Conservation (phyloP, 1,140 invertebrate species). For the Leptopilina clavipes region DNA sequence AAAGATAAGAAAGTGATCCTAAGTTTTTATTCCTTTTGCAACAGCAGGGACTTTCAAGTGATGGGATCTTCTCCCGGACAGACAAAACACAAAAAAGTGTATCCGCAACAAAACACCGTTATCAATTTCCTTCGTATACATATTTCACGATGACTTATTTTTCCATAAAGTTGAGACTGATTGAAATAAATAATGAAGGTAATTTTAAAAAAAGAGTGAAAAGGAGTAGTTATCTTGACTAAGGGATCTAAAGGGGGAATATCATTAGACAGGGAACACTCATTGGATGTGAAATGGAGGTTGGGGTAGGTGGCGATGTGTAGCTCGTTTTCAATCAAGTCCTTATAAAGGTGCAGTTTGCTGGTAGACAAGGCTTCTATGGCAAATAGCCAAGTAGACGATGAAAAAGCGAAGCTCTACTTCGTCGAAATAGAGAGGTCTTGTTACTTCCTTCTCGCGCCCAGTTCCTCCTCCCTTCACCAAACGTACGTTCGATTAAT, state of each 20-base stretch:
- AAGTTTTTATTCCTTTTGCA: conserved; percentile 28
- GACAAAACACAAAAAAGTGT: conserved; percentile 18
- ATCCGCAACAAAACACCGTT: background rate
- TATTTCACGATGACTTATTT: background rate
- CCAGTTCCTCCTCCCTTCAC: conserved; percentile 16
- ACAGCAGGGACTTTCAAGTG: background rate
- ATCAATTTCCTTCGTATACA: conserved; percentile 17
- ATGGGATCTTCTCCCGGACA: background rate
- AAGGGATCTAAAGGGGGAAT: conserved; percentile 48
- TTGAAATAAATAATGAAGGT: conserved; percentile 29
- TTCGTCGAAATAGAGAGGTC: conserved; percentile 33
- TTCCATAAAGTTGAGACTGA: conserved; percentile 2
- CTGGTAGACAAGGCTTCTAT: conserved; percentile 52
- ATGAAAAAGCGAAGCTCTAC: conserved; percentile 43
- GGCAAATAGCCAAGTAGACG: conserved; percentile 45
- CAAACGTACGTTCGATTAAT: conserved; percentile 11
- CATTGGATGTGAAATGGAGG: conserved; percentile 36
- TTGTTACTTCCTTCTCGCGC: conserved; percentile 31
- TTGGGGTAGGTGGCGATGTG: conserved; percentile 40
- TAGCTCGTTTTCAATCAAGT: conserved; percentile 62
- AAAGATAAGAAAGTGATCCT: conserved; percentile 26
- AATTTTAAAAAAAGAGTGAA: background rate
- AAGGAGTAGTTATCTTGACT: conserved; percentile 37
- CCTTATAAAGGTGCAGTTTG: conserved; percentile 64
- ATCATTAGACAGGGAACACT: conserved; percentile 45